These are phyloP conservation scores for Coregonus clupeaformis DNA, from an alignment of 2,113 vertebrate genomes.

Conservation along the genomic window DNA sequence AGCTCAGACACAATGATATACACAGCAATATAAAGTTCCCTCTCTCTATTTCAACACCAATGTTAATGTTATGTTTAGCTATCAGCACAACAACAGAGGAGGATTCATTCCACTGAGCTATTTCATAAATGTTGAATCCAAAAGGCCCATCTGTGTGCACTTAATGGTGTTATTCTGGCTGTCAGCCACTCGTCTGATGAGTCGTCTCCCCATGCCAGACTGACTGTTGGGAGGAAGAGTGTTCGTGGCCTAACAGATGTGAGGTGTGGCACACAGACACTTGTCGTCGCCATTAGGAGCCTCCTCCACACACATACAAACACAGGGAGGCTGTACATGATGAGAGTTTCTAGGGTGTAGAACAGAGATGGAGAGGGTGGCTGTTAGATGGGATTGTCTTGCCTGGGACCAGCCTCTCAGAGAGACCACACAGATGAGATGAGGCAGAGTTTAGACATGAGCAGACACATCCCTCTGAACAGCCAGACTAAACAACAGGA, in stretches of 20 bases:
- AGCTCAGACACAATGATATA: background rate
- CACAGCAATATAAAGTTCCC: slow-evolving; percentile 3
- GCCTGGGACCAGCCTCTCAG: slow-evolving; percentile 37
- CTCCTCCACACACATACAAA: slow-evolving; percentile 15
- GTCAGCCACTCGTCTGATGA: slow-evolving; percentile 24
- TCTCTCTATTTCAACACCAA: slow-evolving; percentile 17
- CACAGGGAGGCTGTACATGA: slow-evolving; percentile 35
- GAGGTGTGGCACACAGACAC: slow-evolving; percentile 45
- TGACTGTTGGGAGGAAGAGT: slow-evolving; percentile 29
- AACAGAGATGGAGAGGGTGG: slow-evolving; percentile 24
- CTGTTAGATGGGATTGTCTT: slow-evolving; percentile 36
- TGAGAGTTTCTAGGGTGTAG: slow-evolving; percentile 42
- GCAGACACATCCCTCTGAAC: slow-evolving; percentile 50
- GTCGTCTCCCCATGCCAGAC: slow-evolving; percentile 42
- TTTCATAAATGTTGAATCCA: slow-evolving; percentile 20
- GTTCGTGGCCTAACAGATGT: slow-evolving; percentile 52
- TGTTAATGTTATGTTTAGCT: background rate
- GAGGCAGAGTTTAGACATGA: slow-evolving; percentile 50
- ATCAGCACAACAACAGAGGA: slow-evolving; percentile 11
- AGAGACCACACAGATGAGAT: slow-evolving; percentile 35
- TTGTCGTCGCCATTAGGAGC: background rate
- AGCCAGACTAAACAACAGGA: slow-evolving; percentile 53
- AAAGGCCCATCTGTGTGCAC: slow-evolving; percentile 21
- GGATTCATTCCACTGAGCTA: background rate
- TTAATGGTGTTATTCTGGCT: slow-evolving; percentile 22